Conservation (phyloP, 2,888 invertebrate species). For the Cosmia trapezina region DNA sequence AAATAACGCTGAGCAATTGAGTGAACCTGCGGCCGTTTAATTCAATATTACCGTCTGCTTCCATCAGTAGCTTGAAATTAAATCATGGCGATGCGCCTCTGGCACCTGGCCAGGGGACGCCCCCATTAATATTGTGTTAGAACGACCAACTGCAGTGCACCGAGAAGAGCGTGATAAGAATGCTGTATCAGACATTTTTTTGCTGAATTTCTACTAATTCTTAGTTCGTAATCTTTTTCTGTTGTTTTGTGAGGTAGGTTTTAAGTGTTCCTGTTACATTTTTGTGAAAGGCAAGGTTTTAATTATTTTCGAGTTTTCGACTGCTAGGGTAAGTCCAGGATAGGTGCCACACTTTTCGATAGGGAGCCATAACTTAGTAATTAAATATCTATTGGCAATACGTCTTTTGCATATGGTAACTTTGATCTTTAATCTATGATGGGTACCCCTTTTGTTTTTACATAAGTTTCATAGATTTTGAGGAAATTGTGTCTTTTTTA, state of each 20-base stretch:
- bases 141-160: constrained; percentile 63
- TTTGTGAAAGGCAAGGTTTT: neutral
- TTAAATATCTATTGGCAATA: too few species aligned
- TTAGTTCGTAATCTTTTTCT: constrained; percentile 31
- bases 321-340: too few species aligned
- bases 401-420: too few species aligned
- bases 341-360: too few species aligned
- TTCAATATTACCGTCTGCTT: constrained; percentile 65
- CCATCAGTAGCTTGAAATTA: constrained; percentile 65
- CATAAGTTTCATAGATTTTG: too few species aligned
- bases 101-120: constrained; percentile 62
- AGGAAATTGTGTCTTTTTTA: too few species aligned
- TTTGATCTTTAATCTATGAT: too few species aligned
- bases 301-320: neutral
- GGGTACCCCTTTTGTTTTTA: too few species aligned
- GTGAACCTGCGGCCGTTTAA: constrained; percentile 57
- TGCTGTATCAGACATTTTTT: constrained; percentile 33
- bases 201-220: constrained; percentile 13
- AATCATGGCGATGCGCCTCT: constrained; percentile 67
- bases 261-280: neutral
- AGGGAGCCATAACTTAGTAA: too few species aligned
- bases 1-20: constrained; percentile 22
- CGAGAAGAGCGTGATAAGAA: constrained; percentile 62
- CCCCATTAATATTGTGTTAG: constrained; percentile 68
- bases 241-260: constrained; percentile 10